Percentiles rank a stretch among this genome's conserved stretches.
phyloP scores from a whole-genome alignment of 1,140 invertebrate genomes.

The Aphelinus atriplicis region DNA sequence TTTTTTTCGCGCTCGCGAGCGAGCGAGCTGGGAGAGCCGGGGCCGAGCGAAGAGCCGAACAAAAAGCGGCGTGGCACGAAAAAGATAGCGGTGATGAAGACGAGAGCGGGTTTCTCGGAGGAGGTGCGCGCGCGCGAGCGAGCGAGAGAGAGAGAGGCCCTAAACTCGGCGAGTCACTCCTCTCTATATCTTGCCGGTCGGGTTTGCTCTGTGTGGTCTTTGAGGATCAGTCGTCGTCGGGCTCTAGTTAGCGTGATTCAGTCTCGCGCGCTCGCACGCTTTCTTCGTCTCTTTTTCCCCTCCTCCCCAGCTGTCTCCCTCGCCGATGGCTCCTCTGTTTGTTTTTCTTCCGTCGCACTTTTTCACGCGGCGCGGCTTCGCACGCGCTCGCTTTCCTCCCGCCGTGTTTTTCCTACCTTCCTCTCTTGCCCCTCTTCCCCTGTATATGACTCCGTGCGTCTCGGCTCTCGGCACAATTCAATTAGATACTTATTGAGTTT shows the following conservation, averaged over 20 bases:
- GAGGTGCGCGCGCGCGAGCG: too few relatives aligned
- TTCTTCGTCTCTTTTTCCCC: constrained; percentile 5
- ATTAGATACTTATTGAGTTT: too few relatives aligned
- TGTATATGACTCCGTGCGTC: too few relatives aligned
- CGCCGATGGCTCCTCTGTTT: neutral
- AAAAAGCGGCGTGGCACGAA: too few relatives aligned
- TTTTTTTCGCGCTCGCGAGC: neutral
- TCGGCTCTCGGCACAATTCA: too few relatives aligned
- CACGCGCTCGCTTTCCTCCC: neutral
- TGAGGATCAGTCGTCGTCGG: constrained; percentile 29
- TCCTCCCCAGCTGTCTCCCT: neutral
- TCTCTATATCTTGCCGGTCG: too few relatives aligned
- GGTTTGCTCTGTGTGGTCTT: constrained; percentile 47
- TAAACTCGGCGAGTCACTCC: neutral
- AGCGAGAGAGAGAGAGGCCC: neutral
- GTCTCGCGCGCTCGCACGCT: constrained; percentile 51
- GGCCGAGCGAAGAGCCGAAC: too few relatives aligned
- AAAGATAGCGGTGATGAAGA: too few relatives aligned
- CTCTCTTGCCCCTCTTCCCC: too few relatives aligned
- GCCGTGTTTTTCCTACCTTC: too few relatives aligned
- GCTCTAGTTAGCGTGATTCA: constrained; percentile 56
- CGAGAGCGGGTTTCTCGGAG: too few relatives aligned
- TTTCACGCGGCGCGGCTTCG: constrained; percentile 1
- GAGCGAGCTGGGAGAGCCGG: too few relatives aligned
- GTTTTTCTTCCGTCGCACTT: constrained; percentile 4